Percentiles rank a stretch among this genome's conserved stretches.
phyloP scores from a whole-genome alignment of 2,113 vertebrate genomes.

The Cheirogaleus medius region DNA sequence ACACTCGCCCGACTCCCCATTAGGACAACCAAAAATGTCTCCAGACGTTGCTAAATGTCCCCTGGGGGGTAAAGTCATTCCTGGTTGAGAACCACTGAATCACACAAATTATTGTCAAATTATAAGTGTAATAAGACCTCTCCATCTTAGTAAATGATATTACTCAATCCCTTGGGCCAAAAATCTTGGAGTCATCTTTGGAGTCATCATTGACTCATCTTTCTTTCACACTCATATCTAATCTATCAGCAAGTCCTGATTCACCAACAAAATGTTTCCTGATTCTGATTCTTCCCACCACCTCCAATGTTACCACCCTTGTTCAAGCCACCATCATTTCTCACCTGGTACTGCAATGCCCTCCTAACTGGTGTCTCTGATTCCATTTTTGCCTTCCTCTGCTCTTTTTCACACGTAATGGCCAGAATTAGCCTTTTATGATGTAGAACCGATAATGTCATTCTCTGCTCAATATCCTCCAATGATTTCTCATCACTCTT shows the following conservation, averaged over 20 bases:
- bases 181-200: neutral
- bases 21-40: neutral
- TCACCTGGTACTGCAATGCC: neutral
- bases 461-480: constrained; percentile 20
- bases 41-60: neutral
- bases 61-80: neutral
- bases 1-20: neutral
- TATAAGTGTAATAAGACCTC: neutral
- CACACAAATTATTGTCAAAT: constrained; percentile 14
- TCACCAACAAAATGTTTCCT: neutral
- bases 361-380: neutral
- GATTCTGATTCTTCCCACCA: neutral
- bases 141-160: neutral
- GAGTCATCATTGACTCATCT: neutral
- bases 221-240: neutral
- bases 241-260: neutral
- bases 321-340: neutral
- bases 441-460: constrained; percentile 29
- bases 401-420: neutral
- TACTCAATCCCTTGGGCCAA: neutral
- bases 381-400: neutral
- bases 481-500: constrained; percentile 23
- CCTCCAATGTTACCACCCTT: neutral
- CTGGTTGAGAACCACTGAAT: neutral
- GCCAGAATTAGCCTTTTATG: neutral